These are phyloP conservation scores for Drosophila austrosaltans DNA, from an alignment of 2,888 invertebrate genomes.

Conservation along the genomic window DNA sequence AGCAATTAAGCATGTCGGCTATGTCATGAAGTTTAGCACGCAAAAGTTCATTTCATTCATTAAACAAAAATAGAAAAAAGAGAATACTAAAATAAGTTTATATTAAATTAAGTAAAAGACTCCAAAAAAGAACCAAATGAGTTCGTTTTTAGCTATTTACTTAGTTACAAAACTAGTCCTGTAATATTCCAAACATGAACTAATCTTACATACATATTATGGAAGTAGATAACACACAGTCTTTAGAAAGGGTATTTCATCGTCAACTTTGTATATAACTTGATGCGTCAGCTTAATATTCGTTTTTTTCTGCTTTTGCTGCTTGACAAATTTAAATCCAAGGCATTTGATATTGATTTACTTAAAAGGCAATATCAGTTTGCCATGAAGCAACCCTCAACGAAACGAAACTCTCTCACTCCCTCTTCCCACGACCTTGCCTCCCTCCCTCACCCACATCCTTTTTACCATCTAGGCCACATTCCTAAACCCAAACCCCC, in stretches of 20 bases:
- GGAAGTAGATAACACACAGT: no score
- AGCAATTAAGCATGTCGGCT: not conserved
- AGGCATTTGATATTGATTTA: slow-evolving; percentile 75
- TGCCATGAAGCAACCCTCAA: slow-evolving; percentile 64
- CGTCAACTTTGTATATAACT: not conserved
- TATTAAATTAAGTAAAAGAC: no score
- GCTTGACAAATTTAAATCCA: slow-evolving; percentile 72
- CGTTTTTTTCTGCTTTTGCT: slow-evolving; percentile 23
- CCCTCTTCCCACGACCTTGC: slow-evolving; percentile 15
- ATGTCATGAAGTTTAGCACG: not conserved
- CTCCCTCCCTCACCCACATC: not conserved
- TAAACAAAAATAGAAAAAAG: not conserved
- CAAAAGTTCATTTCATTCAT: not conserved
- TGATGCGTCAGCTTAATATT: slow-evolving; percentile 7
- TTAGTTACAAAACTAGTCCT: no score
- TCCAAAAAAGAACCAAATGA: no score
- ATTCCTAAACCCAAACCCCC: not conserved
- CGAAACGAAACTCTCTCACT: not conserved
- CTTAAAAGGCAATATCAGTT: slow-evolving; percentile 76
- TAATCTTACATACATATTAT: no score
- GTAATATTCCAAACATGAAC: no score
- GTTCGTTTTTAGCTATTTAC: no score
- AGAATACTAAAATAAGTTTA: not conserved
- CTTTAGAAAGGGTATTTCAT: slow-evolving; percentile 17
- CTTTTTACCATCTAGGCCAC: not conserved